These are phyloP conservation scores for Steinernema hermaphroditum DNA, from an alignment of 2,888 invertebrate species.

Conservation along the genomic window DNA sequence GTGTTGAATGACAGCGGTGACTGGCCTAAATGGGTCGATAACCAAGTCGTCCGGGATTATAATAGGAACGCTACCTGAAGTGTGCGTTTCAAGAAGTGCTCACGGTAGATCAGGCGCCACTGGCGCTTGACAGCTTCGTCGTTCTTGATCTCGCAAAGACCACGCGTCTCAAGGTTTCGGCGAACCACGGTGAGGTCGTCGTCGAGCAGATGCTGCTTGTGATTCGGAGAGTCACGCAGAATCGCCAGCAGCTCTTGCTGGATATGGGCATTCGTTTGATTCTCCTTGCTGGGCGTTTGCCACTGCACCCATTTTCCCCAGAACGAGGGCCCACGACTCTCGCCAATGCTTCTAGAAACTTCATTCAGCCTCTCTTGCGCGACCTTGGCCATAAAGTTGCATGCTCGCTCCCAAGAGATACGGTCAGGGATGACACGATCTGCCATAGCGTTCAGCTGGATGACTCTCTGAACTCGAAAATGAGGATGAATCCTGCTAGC, in stretches of 20 bases:
- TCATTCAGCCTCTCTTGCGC: slow-evolving; percentile 76
- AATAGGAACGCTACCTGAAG: slow-evolving; percentile 48
- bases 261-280: slow-evolving; percentile 76
- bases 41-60: slow-evolving; percentile 54
- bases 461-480: slow-evolving; percentile 75
- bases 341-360: slow-evolving; percentile 55
- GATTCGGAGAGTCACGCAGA: slow-evolving; percentile 61
- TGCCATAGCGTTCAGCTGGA: slow-evolving; percentile 90
- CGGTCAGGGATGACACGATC: slow-evolving; percentile 84
- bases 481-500: background rate
- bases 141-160: slow-evolving; percentile 77
- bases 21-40: slow-evolving; percentile 44
- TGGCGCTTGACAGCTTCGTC: slow-evolving; percentile 74
- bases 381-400: slow-evolving; percentile 81
- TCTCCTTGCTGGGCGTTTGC: slow-evolving; percentile 77
- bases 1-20: slow-evolving; percentile 82
- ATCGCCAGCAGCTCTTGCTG: slow-evolving; percentile 73
- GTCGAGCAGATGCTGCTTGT: slow-evolving; percentile 69
- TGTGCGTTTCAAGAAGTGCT: slow-evolving; percentile 69
- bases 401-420: slow-evolving; percentile 86
- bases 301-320: slow-evolving; percentile 75
- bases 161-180: slow-evolving; percentile 82
- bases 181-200: slow-evolving; percentile 90
- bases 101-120: slow-evolving; percentile 87
- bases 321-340: slow-evolving; percentile 81